phyloP scores from a whole-genome alignment of 2,888 invertebrate genomes.

The Hoplodrina blanda region DNA sequence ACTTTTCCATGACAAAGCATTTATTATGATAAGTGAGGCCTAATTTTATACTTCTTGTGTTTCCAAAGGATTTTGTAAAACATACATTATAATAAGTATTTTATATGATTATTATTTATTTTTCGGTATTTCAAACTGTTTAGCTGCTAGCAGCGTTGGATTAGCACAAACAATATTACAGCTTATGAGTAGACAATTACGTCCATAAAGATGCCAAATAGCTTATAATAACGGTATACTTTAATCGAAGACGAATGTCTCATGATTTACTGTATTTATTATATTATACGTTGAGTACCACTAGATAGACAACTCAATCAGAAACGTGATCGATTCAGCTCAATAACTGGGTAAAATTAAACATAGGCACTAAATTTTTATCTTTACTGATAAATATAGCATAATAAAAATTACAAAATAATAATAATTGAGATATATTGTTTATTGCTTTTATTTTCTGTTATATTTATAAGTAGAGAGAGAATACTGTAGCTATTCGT shows the following conservation, averaged over 20 bases:
- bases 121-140: constrained; percentile 60
- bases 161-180: constrained; percentile 80
- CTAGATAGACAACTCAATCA: constrained; percentile 69
- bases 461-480: constrained; percentile 79
- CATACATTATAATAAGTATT: constrained; percentile 57
- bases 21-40: constrained; percentile 87
- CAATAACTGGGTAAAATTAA: constrained; percentile 77
- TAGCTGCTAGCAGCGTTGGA: constrained; percentile 63
- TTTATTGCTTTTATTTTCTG: constrained; percentile 68
- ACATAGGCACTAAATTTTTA: constrained; percentile 65
- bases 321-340: constrained; percentile 73
- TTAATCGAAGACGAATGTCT: constrained; percentile 70
- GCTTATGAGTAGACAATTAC: constrained; percentile 81
- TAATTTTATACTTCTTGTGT: constrained; percentile 82
- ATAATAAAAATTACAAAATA: constrained; percentile 63
- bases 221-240: constrained; percentile 82
- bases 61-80: constrained; percentile 71
- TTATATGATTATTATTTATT: constrained; percentile 71
- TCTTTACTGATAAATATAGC: constrained; percentile 81
- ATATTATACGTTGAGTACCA: constrained; percentile 69
- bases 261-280: constrained; percentile 71
- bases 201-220: constrained; percentile 90
- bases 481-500: constrained; percentile 75
- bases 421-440: constrained; percentile 64
- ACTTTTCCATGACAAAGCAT: constrained; percentile 87